Percentiles rank a stretch among this genome's conserved stretches.
These are phyloP conservation scores for Silurus glanis DNA, from an alignment of 2,113 vertebrate genomes.

Conservation along the genomic window DNA sequence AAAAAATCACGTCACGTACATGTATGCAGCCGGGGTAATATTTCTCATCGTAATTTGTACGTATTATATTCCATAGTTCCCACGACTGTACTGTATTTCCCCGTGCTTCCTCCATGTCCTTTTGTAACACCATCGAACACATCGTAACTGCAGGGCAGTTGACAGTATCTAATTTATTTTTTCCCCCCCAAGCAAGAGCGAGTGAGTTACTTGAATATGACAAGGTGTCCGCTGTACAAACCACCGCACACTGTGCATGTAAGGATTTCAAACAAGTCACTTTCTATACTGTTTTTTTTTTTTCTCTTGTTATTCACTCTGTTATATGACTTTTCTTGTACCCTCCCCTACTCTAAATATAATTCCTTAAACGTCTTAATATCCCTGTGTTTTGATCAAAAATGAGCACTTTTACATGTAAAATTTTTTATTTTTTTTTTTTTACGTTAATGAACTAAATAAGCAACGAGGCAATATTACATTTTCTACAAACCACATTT, in stretches of 20 bases:
- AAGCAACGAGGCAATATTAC: not conserved
- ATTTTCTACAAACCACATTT: not conserved
- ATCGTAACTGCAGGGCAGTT: slow-evolving; percentile 83
- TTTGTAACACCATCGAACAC: slow-evolving; percentile 62
- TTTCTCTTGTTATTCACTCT: slow-evolving; percentile 33
- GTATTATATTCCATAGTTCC: slow-evolving; percentile 36
- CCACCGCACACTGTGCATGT: slow-evolving; percentile 71
- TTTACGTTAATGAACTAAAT: not conserved
- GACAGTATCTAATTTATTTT: slow-evolving; percentile 80
- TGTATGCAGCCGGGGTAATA: slow-evolving; percentile 62
- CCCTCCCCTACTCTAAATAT: slow-evolving; percentile 51
- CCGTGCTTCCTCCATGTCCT: slow-evolving; percentile 61
- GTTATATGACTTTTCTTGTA: slow-evolving; percentile 41
- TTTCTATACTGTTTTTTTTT: slow-evolving; percentile 22
- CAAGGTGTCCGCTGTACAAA: slow-evolving; percentile 72
- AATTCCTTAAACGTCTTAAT: slow-evolving; percentile 6
- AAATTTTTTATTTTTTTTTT: not conserved
- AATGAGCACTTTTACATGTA: not conserved
- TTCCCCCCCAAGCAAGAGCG: slow-evolving; percentile 70
- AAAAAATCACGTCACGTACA: not conserved
- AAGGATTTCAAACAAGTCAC: slow-evolving; percentile 57
- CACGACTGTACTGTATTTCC: slow-evolving; percentile 66
- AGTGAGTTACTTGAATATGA: slow-evolving; percentile 77
- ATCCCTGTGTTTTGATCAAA: not conserved
- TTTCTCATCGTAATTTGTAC: slow-evolving; percentile 47